These are phyloP conservation scores for Miichthys miiuy DNA, from an alignment of 2,797 vertebrate species.

Conservation along the genomic window DNA sequence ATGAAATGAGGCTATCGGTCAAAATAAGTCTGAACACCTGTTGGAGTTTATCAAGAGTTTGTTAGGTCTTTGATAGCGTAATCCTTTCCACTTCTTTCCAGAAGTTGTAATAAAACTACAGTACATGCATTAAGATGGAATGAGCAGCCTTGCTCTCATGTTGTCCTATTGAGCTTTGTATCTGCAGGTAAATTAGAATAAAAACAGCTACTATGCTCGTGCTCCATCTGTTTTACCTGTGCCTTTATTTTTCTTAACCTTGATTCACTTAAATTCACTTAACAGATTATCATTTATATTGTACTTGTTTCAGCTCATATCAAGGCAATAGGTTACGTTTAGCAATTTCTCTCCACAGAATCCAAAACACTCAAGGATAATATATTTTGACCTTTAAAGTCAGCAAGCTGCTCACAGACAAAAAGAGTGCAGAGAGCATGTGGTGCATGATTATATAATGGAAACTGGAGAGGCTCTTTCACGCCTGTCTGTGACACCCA, in stretches of 20 bases:
- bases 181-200: neutral
- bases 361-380: constrained; percentile 16
- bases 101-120: constrained; percentile 6
- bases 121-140: neutral
- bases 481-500: constrained; percentile 34
- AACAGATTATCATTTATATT: neutral
- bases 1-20: neutral
- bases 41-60: neutral
- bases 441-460: constrained; percentile 33
- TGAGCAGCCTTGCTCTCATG: neutral
- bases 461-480: constrained; percentile 50
- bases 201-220: neutral
- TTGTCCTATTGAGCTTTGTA: constrained; percentile 7
- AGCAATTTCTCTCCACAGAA: constrained; percentile 7
- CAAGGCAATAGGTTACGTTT: constrained; percentile 14
- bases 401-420: constrained; percentile 15
- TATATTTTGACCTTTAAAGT: constrained; percentile 14
- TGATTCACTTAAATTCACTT: neutral
- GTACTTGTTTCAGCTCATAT: neutral
- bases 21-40: neutral
- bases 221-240: neutral
- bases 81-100: constrained; percentile 4
- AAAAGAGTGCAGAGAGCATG: constrained; percentile 35
- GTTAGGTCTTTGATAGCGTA: neutral
- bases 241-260: neutral